phyloP scores from a whole-genome alignment of 2,888 invertebrate species.

The Meteorus colon region DNA sequence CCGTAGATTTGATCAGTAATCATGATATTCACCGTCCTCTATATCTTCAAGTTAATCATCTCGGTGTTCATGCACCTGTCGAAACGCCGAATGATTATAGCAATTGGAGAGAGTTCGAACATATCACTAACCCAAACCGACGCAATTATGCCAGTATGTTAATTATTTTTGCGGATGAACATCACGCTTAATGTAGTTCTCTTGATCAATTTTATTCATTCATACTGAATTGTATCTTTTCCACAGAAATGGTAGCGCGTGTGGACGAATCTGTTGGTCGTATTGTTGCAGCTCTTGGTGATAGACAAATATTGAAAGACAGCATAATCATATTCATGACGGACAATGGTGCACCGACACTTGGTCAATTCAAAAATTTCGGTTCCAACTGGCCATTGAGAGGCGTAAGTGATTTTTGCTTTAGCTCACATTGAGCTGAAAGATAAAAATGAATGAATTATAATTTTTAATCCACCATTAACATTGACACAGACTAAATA shows the following conservation, averaged over 20 bases:
- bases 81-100: conserved; percentile 80
- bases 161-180: not conserved
- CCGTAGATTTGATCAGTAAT: conserved; percentile 78
- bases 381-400: conserved; percentile 80
- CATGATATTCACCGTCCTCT: conserved; percentile 80
- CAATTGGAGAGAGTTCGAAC: conserved; percentile 77
- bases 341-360: conserved; percentile 78
- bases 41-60: conserved; percentile 87
- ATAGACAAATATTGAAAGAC: conserved; percentile 76
- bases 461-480: conserved; percentile 25
- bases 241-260: conserved; percentile 77
- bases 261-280: conserved; percentile 79
- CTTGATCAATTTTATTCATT: not conserved
- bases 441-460: conserved; percentile 1
- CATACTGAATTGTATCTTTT: conserved; percentile 53
- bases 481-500: conserved; percentile 76
- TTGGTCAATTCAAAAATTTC: conserved; percentile 75
- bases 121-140: conserved; percentile 82
- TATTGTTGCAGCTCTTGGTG: conserved; percentile 76
- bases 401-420: conserved; percentile 71
- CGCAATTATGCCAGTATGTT: conserved; percentile 82
- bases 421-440: not conserved
- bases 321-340: conserved; percentile 79
- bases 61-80: conserved; percentile 86
- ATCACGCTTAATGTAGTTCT: not conserved